A percentile compares a stretch with the other conserved stretches of the same genome.
Conservation (phyloP, 1,140 invertebrate species). For the Pomacea maculata region DNA sequence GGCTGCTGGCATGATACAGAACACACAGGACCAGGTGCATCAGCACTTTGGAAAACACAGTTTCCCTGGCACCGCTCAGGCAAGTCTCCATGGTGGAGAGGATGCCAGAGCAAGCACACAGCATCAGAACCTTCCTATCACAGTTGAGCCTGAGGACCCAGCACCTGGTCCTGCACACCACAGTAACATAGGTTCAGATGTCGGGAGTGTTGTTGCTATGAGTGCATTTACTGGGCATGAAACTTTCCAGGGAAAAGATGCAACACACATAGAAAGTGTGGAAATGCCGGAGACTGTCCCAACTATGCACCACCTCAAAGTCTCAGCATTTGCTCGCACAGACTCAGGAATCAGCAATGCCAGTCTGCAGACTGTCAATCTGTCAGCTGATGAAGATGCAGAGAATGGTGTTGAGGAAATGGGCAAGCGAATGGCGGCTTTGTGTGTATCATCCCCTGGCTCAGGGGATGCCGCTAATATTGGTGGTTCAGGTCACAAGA, state of each 20-base stretch:
- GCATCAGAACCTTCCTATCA: too few relatives aligned
- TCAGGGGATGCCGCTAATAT: too few relatives aligned
- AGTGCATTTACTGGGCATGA: conserved; percentile 24
- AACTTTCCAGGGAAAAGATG: conserved; percentile 6
- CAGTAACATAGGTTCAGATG: conserved; percentile 9
- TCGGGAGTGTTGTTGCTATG: conserved; percentile 30
- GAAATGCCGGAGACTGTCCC: not conserved
- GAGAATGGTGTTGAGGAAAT: conserved; percentile 20
- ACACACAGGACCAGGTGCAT: too few relatives aligned
- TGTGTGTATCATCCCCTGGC: not conserved
- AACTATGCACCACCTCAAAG: conserved; percentile 15
- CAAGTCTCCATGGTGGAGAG: not conserved
- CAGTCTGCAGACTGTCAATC: conserved; percentile 40
- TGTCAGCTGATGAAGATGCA: conserved; percentile 23
- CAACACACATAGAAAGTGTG: too few relatives aligned
- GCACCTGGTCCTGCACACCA: not conserved
- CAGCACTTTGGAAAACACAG: too few relatives aligned
- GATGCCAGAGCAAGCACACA: not conserved
- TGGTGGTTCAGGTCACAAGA: not conserved
- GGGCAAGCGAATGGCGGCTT: conserved; percentile 9
- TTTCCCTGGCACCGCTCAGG: not conserved
- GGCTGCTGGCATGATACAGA: too few relatives aligned
- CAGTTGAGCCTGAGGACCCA: not conserved
- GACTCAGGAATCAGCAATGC: conserved; percentile 43
- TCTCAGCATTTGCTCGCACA: conserved; percentile 26